A percentile compares a stretch with the other conserved stretches of the same genome.
Evolutionary conservation across 2,797 vertebrate species (phyloP).

Genomic region (Liparis tanakae): DNA sequence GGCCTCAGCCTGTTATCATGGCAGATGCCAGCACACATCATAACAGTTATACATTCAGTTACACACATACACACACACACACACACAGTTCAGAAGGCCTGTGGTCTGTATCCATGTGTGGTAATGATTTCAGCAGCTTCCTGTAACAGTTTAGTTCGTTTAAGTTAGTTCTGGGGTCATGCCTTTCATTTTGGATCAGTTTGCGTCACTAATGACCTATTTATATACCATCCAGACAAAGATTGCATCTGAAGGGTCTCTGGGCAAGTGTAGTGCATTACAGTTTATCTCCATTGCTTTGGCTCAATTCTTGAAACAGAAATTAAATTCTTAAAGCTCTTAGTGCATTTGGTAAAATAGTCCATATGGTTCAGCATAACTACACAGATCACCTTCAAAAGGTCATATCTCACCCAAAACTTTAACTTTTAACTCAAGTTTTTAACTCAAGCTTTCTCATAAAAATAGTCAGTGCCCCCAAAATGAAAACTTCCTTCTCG

Average conservation of each 20-base stretch:
- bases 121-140: constrained; percentile 7
- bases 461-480: no score
- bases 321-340: no score
- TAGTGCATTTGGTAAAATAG: no score
- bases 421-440: no score
- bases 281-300: no score
- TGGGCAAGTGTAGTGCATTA: no score
- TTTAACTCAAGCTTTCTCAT: no score
- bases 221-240: constrained; percentile 13
- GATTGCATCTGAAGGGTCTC: constrained; percentile 13
- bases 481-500: no score
- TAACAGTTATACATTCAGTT: neutral
- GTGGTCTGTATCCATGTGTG: constrained; percentile 27
- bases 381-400: no score
- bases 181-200: constrained; percentile 7
- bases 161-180: constrained; percentile 1
- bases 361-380: no score
- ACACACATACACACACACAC: neutral
- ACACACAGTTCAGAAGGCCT: neutral
- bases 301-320: no score
- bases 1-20: constrained; percentile 29
- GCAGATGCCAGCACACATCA: constrained; percentile 9
- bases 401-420: no score
- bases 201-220: constrained; percentile 12
- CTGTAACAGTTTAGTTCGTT: constrained; percentile 3